phyloP scores from a whole-genome alignment of 1,140 invertebrate species.

The Drosophila chauvacae region DNA sequence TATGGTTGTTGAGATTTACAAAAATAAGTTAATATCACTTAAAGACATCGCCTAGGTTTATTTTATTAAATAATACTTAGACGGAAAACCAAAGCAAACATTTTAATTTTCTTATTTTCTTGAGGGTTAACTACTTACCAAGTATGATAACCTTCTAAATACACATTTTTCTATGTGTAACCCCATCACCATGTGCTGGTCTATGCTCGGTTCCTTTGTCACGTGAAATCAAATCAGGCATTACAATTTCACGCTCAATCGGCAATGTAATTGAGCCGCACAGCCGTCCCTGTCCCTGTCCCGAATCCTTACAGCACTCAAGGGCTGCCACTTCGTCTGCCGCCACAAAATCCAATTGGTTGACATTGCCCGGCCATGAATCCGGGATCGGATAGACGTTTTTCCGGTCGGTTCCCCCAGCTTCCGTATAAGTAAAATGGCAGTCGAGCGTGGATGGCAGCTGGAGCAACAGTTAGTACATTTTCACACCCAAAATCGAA shows the following conservation, averaged over 20 bases:
- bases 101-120: neutral
- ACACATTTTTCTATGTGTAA: conserved; percentile 21
- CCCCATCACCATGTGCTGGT: conserved; percentile 10
- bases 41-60: too few species aligned
- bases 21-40: neutral
- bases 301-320: conserved; percentile 27
- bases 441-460: conserved; percentile 59
- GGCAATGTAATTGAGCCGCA: conserved; percentile 76
- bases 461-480: conserved; percentile 66
- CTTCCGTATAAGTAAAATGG: conserved; percentile 45
- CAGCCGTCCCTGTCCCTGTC: conserved; percentile 61
- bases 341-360: conserved; percentile 73
- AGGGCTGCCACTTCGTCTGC: conserved; percentile 61
- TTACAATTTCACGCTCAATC: conserved; percentile 81
- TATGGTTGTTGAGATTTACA: neutral
- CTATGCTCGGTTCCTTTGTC: conserved; percentile 58
- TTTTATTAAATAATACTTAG: too few species aligned
- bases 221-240: conserved; percentile 82
- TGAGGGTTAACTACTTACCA: neutral
- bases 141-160: neutral
- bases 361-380: conserved; percentile 29
- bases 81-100: neutral
- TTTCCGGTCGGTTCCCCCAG: conserved; percentile 56
- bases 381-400: conserved; percentile 28
- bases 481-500: conserved; percentile 26